Evolutionary conservation across 2,113 vertebrate species (phyloP).

Genomic region (Caretta caretta): DNA sequence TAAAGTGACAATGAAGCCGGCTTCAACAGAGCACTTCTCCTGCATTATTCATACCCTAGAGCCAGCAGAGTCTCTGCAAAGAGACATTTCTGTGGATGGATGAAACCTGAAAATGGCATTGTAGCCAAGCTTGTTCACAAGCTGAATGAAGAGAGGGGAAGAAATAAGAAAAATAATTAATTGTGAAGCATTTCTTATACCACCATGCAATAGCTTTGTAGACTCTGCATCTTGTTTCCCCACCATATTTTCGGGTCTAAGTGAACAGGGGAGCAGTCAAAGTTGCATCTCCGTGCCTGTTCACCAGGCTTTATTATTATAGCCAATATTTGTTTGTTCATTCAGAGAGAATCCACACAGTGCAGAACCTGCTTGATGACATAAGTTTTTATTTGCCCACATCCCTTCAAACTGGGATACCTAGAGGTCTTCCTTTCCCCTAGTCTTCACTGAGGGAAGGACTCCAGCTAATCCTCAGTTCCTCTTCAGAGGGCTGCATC

Average conservation of each 20-base stretch:
- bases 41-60: conserved; percentile 67
- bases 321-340: not conserved
- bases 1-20: conserved; percentile 66
- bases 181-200: not conserved
- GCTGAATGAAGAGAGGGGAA: not conserved
- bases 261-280: not conserved
- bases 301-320: not conserved
- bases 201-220: not conserved
- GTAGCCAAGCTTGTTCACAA: not conserved
- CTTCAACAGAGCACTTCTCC: conserved; percentile 57
- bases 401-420: not conserved
- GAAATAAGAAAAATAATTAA: not conserved
- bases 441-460: not conserved
- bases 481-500: not conserved
- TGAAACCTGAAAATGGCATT: conserved; percentile 19
- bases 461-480: not conserved
- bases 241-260: not conserved
- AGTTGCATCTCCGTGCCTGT: not conserved
- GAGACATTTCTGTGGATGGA: conserved; percentile 37
- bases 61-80: not conserved
- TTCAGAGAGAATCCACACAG: not conserved
- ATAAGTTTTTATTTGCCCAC: not conserved
- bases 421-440: not conserved
- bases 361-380: not conserved
- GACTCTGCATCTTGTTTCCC: not conserved